Conservation (phyloP, 2,888 invertebrate species). For the Sarcophaga caerulescens region DNA sequence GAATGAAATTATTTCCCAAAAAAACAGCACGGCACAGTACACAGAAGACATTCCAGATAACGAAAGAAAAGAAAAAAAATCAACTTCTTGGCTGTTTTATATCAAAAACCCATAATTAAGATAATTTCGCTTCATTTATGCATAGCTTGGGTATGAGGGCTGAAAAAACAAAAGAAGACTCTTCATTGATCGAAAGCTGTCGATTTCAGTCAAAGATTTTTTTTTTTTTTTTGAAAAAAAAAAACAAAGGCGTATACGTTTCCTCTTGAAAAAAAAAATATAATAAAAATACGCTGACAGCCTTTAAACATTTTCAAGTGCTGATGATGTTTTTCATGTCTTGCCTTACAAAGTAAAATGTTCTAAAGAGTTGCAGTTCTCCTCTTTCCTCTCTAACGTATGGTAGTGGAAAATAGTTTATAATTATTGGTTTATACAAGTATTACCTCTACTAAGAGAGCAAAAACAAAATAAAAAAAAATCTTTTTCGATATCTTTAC, state of each 20-base stretch:
- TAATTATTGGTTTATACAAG: conserved; percentile 4
- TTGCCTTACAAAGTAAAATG: conserved; percentile 46
- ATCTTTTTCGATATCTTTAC: background rate
- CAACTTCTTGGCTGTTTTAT: conserved; percentile 20
- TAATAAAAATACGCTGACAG: conserved; percentile 42
- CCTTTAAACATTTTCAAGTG: conserved; percentile 42
- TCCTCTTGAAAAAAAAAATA: background rate
- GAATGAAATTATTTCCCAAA: background rate
- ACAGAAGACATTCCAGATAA: background rate
- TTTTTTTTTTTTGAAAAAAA: too few relatives aligned
- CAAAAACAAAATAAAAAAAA: background rate
- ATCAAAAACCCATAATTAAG: conserved; percentile 65
- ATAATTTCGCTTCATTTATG: conserved; percentile 67
- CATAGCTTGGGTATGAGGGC: conserved; percentile 35
- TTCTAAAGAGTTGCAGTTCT: conserved; percentile 52
- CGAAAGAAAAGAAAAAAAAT: conserved; percentile 11
- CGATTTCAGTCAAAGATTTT: conserved; percentile 41
- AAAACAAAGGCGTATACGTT: conserved; percentile 38
- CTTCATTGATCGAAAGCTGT: conserved; percentile 64
- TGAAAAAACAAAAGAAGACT: background rate
- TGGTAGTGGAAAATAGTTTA: background rate
- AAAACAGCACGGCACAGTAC: background rate
- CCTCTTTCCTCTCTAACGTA: background rate
- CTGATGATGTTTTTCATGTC: conserved; percentile 31
- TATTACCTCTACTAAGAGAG: background rate